Conservation (phyloP, 2,113 vertebrate genomes). For the Coreoperca whiteheadi region DNA sequence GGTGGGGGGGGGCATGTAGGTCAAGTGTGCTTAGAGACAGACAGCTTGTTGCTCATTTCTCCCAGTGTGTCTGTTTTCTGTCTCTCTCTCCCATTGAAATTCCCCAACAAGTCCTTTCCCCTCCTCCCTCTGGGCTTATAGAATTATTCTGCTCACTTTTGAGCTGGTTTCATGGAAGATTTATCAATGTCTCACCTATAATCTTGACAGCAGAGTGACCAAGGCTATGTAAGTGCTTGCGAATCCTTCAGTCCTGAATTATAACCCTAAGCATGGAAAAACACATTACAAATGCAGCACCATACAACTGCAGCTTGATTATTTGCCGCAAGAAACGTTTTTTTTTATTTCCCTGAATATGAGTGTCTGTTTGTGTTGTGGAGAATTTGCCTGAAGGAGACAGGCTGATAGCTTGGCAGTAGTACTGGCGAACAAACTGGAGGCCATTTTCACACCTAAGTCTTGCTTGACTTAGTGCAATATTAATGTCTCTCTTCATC, state of each 20-base stretch:
- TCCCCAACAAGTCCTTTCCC: conserved; percentile 26
- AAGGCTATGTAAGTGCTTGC: conserved; percentile 44
- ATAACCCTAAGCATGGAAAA: conserved; percentile 63
- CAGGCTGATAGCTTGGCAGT: conserved; percentile 56
- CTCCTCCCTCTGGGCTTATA: conserved; percentile 1
- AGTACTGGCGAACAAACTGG: conserved; percentile 60
- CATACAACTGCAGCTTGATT: conserved; percentile 68
- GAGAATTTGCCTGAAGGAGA: conserved; percentile 62
- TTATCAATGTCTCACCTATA: conserved; percentile 67
- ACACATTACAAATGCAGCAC: conserved; percentile 68
- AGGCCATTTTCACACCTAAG: conserved; percentile 73
- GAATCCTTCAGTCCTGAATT: conserved; percentile 66
- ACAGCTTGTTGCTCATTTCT: conserved; percentile 56
- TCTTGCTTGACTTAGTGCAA: conserved; percentile 66
- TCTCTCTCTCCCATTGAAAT: conserved; percentile 39
- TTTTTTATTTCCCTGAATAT: conserved; percentile 40
- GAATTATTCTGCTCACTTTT: conserved; percentile 66
- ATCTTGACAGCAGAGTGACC: conserved; percentile 62
- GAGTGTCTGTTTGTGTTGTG: conserved; percentile 60
- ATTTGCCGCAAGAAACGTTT: conserved; percentile 61
- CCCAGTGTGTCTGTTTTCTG: conserved; percentile 30
- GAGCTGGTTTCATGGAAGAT: conserved; percentile 66
- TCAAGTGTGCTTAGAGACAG: conserved; percentile 65
- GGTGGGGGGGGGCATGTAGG: conserved; percentile 44
- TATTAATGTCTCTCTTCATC: conserved; percentile 68